Base-by-base conservation (phyloP, 2,113 vertebrate species). In the Silurus glanis region DNA sequence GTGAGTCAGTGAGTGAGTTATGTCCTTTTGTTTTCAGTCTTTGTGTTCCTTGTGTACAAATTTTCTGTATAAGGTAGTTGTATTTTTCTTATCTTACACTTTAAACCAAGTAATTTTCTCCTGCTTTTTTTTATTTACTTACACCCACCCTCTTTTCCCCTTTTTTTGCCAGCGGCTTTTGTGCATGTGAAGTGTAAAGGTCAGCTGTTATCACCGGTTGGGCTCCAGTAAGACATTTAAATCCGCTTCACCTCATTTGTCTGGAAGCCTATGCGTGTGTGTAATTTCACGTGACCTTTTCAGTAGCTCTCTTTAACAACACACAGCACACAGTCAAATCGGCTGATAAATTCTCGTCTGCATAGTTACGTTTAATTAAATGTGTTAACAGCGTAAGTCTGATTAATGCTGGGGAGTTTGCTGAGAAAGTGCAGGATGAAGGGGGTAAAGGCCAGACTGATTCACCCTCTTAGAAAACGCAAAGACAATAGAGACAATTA, bases 211-310 rank as follows among this genome's bases (percentile, higher is more conserved):
- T 82, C 83, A 59, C 69, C 47, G 49, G 80, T 66, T 79, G 74
- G 76, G 51, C 67, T 80, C 80, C 84, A 47, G 85, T 49, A 83
- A 83, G n/a, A 81, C 80, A 83, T 72, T 84, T 84, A 69, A 86
- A 59, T 76, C 66, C 19, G 76, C 83, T 89, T 86, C 67, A 86
- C 53, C 64, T 84, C 67, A 76, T 84, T 89, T 84, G 83, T 80
- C 49, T 58, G 23, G 16, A 55, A 23, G 4, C 19, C 9, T 28
- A 58, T 81, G 83, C 58, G 21, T 87, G 53, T 79, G 69, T 80
- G 64, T 79, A 45, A 74, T 67, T 83, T 83, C 76, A 80, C 74
- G 9, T 59, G 55, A 86, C 85, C 88, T 89, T 88, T 64, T 83
- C 59, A 79, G 69, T 82, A 74, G 69, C n/a, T 25, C 75, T 80